Percentiles rank a stretch among this genome's conserved stretches.
Evolutionary conservation across 2,113 vertebrate genomes (phyloP).

Genomic region (Anser brachyrhynchus): DNA sequence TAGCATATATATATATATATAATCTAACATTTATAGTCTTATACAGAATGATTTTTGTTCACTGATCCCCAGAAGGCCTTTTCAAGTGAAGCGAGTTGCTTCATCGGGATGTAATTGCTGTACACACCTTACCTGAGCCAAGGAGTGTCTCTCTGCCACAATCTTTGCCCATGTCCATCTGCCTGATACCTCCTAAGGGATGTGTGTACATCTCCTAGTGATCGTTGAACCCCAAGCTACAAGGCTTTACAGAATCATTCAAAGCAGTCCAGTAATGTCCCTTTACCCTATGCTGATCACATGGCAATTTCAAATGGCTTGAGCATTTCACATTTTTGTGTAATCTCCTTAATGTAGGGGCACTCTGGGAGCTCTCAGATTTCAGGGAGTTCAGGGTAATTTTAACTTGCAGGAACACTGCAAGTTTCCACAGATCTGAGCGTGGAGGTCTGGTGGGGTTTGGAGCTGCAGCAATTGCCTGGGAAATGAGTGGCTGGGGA

Average conservation of each 20-base stretch:
- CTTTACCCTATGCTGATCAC: slow-evolving; percentile 15
- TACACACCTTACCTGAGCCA: not conserved
- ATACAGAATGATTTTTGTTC: not conserved
- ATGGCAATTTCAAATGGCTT: slow-evolving; percentile 53
- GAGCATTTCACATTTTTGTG: slow-evolving; percentile 69
- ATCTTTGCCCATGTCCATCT: not conserved
- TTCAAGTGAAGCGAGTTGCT: not conserved
- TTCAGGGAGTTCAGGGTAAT: slow-evolving; percentile 59
- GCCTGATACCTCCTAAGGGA: not conserved
- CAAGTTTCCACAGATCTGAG: slow-evolving; percentile 47
- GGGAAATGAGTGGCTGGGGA: not conserved
- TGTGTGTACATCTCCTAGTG: not conserved
- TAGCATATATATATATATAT: too few relatives aligned
- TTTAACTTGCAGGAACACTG: slow-evolving; percentile 52
- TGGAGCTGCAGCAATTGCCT: not conserved
- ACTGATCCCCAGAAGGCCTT: not conserved
- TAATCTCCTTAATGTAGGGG: slow-evolving; percentile 66
- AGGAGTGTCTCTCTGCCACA: not conserved
- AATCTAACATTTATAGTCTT: not conserved
- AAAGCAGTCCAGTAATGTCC: slow-evolving; percentile 58
- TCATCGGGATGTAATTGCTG: not conserved
- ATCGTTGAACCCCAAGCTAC: not conserved
- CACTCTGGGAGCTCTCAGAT: slow-evolving; percentile 37
- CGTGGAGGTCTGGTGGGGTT: not conserved
- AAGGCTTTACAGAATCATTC: slow-evolving; percentile 56